These are phyloP conservation scores for Orthosia gothica DNA, from an alignment of 2,888 invertebrate species.

Conservation along the genomic window DNA sequence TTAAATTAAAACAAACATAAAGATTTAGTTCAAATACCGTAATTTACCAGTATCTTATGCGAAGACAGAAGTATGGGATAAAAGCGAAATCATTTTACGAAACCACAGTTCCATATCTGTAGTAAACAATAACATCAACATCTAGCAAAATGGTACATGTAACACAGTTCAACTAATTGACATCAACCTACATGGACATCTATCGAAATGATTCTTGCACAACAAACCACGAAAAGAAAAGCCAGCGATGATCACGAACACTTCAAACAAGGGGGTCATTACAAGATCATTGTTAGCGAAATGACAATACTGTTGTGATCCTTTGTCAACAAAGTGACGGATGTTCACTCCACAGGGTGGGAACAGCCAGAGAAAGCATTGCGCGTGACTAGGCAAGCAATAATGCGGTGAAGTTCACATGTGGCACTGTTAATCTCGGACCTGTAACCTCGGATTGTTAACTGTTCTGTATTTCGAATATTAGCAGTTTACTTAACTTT, in stretches of 20 bases:
- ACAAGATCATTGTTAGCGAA: slow-evolving; percentile 61
- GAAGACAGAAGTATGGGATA: neutral
- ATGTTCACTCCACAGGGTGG: slow-evolving; percentile 65
- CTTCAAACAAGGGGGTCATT: slow-evolving; percentile 59
- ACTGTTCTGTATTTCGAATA: slow-evolving; percentile 6
- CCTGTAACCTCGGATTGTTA: slow-evolving; percentile 33
- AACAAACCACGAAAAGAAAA: slow-evolving; percentile 54
- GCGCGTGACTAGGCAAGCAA: slow-evolving; percentile 63
- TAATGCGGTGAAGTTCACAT: slow-evolving; percentile 55
- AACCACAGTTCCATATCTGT: no score
- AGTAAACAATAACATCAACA: no score
- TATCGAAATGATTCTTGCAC: slow-evolving; percentile 35
- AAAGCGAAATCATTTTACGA: no score
- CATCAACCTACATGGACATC: slow-evolving; percentile 6
- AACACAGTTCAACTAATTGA: no score
- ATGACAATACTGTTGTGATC: slow-evolving; percentile 63
- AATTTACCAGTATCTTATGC: neutral
- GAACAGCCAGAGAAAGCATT: slow-evolving; percentile 70
- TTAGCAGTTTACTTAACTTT: neutral
- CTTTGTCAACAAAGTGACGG: slow-evolving; percentile 66
- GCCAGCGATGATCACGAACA: slow-evolving; percentile 49
- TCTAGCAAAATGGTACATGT: no score
- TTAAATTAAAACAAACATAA: neutral
- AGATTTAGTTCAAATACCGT: no score
- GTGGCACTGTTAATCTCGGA: slow-evolving; percentile 42